Conservation (phyloP, 2,797 vertebrate genomes). For the Ctenopoma kingsleyae region DNA sequence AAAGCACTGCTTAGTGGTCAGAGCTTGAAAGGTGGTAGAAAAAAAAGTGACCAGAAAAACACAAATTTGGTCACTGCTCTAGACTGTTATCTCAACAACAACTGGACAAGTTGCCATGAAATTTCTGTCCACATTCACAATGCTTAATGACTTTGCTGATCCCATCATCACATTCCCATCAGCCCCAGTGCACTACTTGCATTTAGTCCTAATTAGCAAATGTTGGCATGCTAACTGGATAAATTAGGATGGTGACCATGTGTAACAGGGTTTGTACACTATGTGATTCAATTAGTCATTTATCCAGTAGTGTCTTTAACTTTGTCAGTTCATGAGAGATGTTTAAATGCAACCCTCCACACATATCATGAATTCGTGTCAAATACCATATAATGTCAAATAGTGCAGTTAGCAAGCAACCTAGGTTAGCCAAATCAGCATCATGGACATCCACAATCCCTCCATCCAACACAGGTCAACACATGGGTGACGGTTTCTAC, state of each 20-base stretch:
- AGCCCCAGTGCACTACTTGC: no score
- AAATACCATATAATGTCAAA: no score
- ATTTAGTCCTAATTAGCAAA: background rate
- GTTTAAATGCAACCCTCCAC: background rate
- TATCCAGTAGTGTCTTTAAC: background rate
- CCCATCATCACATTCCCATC: background rate
- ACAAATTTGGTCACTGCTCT: background rate
- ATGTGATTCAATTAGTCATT: background rate
- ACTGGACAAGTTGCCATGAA: background rate
- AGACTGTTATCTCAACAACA: background rate
- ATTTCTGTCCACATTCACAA: background rate
- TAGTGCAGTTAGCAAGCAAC: background rate
- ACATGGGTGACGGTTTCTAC: background rate
- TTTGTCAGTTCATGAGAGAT: no score
- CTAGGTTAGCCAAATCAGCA: no score
- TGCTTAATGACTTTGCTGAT: constrained; percentile 6
- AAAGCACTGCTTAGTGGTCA: constrained; percentile 3
- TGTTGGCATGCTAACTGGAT: background rate
- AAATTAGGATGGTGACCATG: background rate
- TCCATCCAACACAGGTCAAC: background rate
- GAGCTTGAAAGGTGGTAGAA: background rate
- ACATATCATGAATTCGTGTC: background rate
- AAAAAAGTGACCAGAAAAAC: background rate
- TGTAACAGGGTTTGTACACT: background rate
- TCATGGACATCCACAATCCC: no score